Conservation (phyloP, 2,888 invertebrate genomes). For the Drosophila pseudotalamancana region DNA sequence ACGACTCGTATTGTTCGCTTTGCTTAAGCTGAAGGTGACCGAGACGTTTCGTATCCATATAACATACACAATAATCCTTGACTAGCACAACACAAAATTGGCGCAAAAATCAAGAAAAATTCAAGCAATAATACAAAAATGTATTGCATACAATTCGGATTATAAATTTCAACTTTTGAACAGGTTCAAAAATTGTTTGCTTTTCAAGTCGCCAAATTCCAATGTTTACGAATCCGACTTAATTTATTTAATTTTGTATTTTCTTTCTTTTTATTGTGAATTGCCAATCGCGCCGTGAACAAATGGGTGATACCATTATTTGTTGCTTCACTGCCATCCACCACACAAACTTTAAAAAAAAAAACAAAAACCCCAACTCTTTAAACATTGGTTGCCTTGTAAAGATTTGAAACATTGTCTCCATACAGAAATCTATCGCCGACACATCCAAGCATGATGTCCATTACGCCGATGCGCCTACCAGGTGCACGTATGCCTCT, state of each 20-base stretch:
- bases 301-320: conserved; percentile 34
- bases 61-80: conserved; percentile 31
- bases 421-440: conserved; percentile 86
- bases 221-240: conserved; percentile 23
- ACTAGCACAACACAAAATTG: conserved; percentile 54
- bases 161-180: conserved; percentile 21
- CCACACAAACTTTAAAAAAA: conserved; percentile 25
- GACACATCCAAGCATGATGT: conserved; percentile 90
- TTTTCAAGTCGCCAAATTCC: conserved; percentile 64
- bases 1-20: not conserved
- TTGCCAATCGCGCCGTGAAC: conserved; percentile 43
- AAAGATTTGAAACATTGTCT: conserved; percentile 83
- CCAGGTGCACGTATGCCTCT: conserved; percentile 85
- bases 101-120: conserved; percentile 72
- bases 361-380: conserved; percentile 11
- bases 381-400: conserved; percentile 45
- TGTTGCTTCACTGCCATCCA: conserved; percentile 31
- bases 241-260: conserved; percentile 59
- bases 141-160: conserved; percentile 51
- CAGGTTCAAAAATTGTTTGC: conserved; percentile 40
- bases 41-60: not conserved
- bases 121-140: not conserved
- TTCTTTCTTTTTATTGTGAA: conserved; percentile 58
- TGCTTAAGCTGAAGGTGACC: not conserved
- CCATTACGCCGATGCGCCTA: conserved; percentile 88